Evolutionary conservation across 2,113 vertebrate genomes (phyloP).

Genomic region (Prolemur simus): DNA sequence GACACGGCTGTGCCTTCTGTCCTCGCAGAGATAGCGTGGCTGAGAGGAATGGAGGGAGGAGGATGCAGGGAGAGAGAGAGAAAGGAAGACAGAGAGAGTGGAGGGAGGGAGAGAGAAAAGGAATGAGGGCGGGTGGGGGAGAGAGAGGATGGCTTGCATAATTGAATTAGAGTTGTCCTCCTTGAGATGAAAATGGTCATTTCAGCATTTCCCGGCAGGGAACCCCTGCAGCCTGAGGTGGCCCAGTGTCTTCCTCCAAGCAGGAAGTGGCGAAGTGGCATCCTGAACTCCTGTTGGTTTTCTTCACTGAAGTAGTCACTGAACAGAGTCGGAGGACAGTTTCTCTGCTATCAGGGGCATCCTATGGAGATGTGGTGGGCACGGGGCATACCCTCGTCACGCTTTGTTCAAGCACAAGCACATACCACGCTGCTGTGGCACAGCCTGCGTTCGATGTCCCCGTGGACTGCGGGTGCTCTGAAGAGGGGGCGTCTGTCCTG

Average conservation of each 20-base stretch:
- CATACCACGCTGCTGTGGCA: accelerated
- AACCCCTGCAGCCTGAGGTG: background rate
- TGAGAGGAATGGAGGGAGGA: background rate
- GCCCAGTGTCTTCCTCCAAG: background rate
- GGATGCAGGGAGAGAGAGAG: too few relatives aligned
- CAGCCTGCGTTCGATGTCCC: too few relatives aligned
- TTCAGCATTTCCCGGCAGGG: background rate
- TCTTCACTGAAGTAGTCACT: background rate
- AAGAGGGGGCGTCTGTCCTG: background rate
- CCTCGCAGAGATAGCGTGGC: background rate
- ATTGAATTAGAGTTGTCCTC: background rate
- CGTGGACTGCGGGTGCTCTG: background rate
- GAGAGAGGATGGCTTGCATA: background rate
- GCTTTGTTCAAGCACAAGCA: background rate
- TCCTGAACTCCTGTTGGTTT: background rate
- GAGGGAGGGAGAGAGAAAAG: accelerated
- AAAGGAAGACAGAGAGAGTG: background rate
- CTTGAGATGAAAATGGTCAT: background rate
- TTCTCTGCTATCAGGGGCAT: background rate
- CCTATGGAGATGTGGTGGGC: background rate
- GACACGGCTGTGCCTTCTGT: background rate
- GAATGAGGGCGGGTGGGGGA: background rate
- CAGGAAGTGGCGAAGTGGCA: background rate
- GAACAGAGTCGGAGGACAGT: background rate
- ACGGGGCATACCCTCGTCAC: background rate